Evolutionary conservation across 2,888 invertebrate genomes (phyloP).

Genomic region (Mactromeris polynyma): DNA sequence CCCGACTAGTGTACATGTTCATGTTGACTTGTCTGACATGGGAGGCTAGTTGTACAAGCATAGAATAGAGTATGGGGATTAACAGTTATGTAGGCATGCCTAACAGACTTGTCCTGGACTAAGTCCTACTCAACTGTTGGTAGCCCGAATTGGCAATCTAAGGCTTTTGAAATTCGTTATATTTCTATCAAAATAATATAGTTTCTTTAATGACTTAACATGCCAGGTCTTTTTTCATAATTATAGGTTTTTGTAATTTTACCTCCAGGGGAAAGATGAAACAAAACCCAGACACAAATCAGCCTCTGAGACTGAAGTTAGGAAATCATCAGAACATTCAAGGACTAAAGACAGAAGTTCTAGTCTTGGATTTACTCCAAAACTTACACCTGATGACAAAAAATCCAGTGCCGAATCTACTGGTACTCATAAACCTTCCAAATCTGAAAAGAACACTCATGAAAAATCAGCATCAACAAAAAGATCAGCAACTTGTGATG

Average conservation of each 20-base stretch:
- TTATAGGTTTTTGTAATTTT: background rate
- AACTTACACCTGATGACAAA: background rate
- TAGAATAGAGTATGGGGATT: too few relatives aligned
- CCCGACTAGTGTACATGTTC: too few relatives aligned
- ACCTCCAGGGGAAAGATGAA: slow-evolving; percentile 12
- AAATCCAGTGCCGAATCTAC: background rate
- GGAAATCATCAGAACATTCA: slow-evolving; percentile 15
- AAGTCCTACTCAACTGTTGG: too few relatives aligned
- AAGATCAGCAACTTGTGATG: slow-evolving; percentile 31
- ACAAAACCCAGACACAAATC: slow-evolving; percentile 26
- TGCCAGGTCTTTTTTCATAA: background rate
- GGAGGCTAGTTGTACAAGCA: too few relatives aligned
- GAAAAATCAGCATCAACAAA: slow-evolving; percentile 28
- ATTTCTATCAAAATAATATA: background rate
- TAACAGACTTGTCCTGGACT: too few relatives aligned
- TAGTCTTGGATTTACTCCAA: slow-evolving; percentile 21
- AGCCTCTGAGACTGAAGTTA: slow-evolving; percentile 1
- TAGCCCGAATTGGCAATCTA: too few relatives aligned
- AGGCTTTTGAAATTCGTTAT: too few relatives aligned
- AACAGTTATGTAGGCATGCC: too few relatives aligned
- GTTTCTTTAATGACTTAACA: background rate
- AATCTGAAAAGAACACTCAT: background rate
- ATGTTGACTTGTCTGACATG: too few relatives aligned
- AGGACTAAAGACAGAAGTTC: slow-evolving; percentile 29
- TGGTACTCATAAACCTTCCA: background rate